Conservation (phyloP, 2,797 vertebrate genomes). For the Liasis olivaceus region DNA sequence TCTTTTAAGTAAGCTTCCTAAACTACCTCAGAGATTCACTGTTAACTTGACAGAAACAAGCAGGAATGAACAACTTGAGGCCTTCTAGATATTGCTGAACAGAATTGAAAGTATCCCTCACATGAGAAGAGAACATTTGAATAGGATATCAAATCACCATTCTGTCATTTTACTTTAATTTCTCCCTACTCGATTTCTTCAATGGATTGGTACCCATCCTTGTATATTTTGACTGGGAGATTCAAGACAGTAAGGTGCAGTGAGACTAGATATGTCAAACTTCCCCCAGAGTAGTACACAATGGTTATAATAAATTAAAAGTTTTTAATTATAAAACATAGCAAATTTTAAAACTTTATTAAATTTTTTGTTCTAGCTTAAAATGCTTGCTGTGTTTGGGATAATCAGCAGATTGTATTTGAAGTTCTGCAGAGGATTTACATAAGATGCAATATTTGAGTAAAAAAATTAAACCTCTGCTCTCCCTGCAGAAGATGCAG, state of each 20-base stretch:
- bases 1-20: background rate
- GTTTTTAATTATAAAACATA: background rate
- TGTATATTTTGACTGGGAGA: background rate
- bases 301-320: background rate
- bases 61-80: background rate
- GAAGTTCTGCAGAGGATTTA: background rate
- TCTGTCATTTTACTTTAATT: background rate
- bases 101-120: background rate
- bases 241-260: background rate
- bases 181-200: background rate
- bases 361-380: background rate
- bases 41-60: background rate
- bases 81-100: background rate
- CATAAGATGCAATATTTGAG: background rate
- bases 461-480: background rate
- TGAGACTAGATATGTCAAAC: background rate
- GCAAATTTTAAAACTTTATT: background rate
- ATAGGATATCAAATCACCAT: background rate
- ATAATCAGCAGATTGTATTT: background rate
- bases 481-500: background rate
- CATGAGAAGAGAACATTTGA: background rate
- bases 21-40: background rate
- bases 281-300: background rate
- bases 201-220: background rate
- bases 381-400: background rate